A percentile compares a stretch with the other conserved stretches of the same genome.
Conservation (phyloP, 2,113 vertebrate genomes). For the Laterallus jamaicensis region DNA sequence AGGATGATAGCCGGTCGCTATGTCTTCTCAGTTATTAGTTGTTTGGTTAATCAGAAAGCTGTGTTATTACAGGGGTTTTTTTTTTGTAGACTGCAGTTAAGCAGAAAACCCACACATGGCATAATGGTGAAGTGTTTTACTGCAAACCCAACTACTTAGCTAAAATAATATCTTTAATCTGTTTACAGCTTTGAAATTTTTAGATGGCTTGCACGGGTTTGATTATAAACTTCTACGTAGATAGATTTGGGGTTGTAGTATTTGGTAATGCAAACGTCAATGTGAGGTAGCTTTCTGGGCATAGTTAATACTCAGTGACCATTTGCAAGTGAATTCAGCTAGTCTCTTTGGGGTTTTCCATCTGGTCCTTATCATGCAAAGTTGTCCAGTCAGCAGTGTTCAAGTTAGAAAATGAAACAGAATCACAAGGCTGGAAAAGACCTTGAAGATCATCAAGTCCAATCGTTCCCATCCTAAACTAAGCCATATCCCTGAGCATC, state of each 20-base stretch:
- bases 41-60: slow-evolving; percentile 66
- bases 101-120: slow-evolving; percentile 48
- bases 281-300: slow-evolving; percentile 45
- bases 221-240: slow-evolving; percentile 61
- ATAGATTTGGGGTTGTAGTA: neutral
- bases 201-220: slow-evolving; percentile 41
- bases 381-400: slow-evolving; percentile 61
- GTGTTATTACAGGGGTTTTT: neutral
- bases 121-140: slow-evolving; percentile 5
- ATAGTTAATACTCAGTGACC: slow-evolving; percentile 61
- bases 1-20: slow-evolving; percentile 17
- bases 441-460: no score
- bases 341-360: slow-evolving; percentile 64
- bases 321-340: slow-evolving; percentile 66
- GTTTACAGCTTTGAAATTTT: slow-evolving; percentile 57
- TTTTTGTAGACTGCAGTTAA: slow-evolving; percentile 27
- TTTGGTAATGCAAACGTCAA: slow-evolving; percentile 51
- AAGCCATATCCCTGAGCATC: no score
- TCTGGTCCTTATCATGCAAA: slow-evolving; percentile 69
- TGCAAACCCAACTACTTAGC: slow-evolving; percentile 47
- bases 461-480: no score
- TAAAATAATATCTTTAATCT: slow-evolving; percentile 62
- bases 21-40: slow-evolving; percentile 52
- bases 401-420: neutral
- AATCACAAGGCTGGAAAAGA: no score